A percentile compares a stretch with the other conserved stretches of the same genome.
Evolutionary conservation across 2,888 invertebrate species (phyloP).

Genomic region (Brachyptera putata): DNA sequence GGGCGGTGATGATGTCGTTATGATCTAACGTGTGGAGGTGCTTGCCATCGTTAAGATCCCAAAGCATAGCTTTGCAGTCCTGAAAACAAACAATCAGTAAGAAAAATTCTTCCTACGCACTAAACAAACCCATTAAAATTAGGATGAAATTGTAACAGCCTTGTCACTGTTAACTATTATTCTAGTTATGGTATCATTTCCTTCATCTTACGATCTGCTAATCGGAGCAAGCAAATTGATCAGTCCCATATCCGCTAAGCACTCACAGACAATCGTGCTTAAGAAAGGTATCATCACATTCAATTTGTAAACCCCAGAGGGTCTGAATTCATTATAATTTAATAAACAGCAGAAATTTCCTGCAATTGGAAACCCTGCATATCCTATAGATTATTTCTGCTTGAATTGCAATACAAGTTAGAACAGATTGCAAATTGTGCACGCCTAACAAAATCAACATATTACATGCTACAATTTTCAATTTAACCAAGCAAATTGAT

Average conservation of each 20-base stretch:
- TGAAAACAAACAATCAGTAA: slow-evolving; percentile 38
- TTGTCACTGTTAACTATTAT: background rate
- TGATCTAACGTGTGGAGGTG: slow-evolving; percentile 98
- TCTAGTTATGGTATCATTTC: background rate
- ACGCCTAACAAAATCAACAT: too few species aligned
- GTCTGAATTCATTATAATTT: too few species aligned
- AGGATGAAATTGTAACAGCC: background rate
- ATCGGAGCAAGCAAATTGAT: slow-evolving; percentile 18
- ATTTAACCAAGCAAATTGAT: too few species aligned
- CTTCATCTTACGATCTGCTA: background rate
- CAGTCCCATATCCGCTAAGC: slow-evolving; percentile 40
- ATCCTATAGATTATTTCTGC: too few species aligned
- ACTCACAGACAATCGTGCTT: slow-evolving; percentile 34
- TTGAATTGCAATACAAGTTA: too few species aligned
- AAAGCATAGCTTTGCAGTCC: slow-evolving; percentile 99
- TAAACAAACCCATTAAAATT: background rate
- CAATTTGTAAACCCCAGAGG: too few species aligned
- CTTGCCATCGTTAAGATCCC: slow-evolving; percentile 99
- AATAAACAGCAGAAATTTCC: too few species aligned
- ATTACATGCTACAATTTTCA: too few species aligned
- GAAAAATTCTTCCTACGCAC: background rate
- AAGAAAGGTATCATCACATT: slow-evolving; percentile 25
- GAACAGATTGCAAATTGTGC: too few species aligned
- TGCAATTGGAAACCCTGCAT: too few species aligned
- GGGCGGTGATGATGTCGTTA: slow-evolving; percentile 95